Evolutionary conservation across 2,888 invertebrate genomes (phyloP).

Genomic region (Crepidodera aurea): DNA sequence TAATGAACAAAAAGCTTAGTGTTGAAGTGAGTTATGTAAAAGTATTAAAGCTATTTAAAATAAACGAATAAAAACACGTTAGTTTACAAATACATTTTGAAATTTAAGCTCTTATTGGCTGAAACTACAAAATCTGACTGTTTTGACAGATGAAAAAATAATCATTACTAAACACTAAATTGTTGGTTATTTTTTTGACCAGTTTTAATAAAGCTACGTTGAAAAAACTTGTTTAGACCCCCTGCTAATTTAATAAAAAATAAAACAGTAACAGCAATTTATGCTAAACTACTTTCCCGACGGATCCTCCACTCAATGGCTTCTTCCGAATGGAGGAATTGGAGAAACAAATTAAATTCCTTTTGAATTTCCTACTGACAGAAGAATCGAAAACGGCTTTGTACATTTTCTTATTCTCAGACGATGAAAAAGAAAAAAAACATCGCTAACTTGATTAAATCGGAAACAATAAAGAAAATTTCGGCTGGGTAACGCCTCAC

Average conservation of each 20-base stretch:
- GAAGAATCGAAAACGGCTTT: constrained; percentile 36
- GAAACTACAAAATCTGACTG: no score
- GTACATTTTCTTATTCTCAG: constrained; percentile 47
- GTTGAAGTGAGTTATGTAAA: no score
- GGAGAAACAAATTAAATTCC: constrained; percentile 36
- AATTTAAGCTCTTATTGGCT: no score
- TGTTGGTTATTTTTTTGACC: no score
- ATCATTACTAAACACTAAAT: no score
- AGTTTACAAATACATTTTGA: no score
- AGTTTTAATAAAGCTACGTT: no score
- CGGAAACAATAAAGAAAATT: constrained; percentile 54
- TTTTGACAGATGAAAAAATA: no score
- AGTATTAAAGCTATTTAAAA: no score
- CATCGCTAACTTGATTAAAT: constrained; percentile 54
- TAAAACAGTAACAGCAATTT: constrained; percentile 24
- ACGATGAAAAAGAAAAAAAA: constrained; percentile 43
- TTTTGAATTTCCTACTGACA: constrained; percentile 29
- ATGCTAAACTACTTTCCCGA: constrained; percentile 35
- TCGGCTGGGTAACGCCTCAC: constrained; percentile 49
- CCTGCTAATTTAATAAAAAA: constrained; percentile 16
- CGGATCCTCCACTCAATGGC: constrained; percentile 5
- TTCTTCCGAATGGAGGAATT: constrained; percentile 22
- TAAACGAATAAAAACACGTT: no score
- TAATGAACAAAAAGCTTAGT: no score
- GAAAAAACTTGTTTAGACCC: not conserved